Evolutionary conservation across 2,797 vertebrate species (phyloP), one percentile per base, ranked within the genome.

Genomic region (Pyrrhura leucotis): DNA sequence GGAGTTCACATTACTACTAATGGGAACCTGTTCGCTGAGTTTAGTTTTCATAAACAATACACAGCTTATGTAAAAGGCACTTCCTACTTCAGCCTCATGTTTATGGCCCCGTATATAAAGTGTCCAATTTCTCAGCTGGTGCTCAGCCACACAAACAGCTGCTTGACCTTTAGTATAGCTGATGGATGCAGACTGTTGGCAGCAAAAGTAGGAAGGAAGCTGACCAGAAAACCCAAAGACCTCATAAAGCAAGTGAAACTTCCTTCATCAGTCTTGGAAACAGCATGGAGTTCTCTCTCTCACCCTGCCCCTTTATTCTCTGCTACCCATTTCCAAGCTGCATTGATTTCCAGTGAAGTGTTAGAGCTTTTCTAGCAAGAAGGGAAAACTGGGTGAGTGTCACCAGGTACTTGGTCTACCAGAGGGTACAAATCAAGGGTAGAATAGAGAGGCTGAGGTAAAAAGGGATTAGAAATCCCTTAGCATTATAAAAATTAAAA

Each of bases 121-220:
- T 3, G 2, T 15, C 7, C 0, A 1, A 35, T 68, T 72, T n/a
- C 56, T 39, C 37, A 40, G 6, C 0, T 48, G 25, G 7, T 67
- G 40, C 21, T 79, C 39, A 77, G 56, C 12, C 31, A 47, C 40
- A 65, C 19, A 16, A 61, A 66, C 20, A 69, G 16, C 42, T 50
- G 7, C 31, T 47, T 20, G 0, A 44, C 29, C 17, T 48, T 65
- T 18, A 54, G 29, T 20, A 54, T 7, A 83, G 33, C 15, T n/a
- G 10, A 14, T 8, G 25, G 50, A 39, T 44, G 35, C 18, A 63
- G 51, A 23, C 2, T 53, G 10, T 23, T 85, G 35, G 48, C 56
- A 37, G 31, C 25, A 89, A 58, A 73, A 10, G 26, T 6, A 31
- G 14, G 44, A n/a, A 77, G 39, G 12, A 80, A 37, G 37, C 13